Conservation (phyloP, 2,888 invertebrate genomes). For the Taenaris catops region DNA sequence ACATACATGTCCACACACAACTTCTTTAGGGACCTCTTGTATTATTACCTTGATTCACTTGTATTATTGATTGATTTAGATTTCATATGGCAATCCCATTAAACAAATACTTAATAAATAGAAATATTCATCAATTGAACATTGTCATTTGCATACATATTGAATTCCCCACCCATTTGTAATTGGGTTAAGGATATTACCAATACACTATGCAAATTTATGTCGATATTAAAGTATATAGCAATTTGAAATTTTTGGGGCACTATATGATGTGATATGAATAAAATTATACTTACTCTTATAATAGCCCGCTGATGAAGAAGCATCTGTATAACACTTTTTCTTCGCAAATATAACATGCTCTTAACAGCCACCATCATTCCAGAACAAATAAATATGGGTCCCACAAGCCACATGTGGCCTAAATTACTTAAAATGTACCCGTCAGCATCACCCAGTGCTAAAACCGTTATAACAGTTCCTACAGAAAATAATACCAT, state of each 20-base stretch:
- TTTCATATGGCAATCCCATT: no score
- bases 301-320: constrained; percentile 82
- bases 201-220: no score
- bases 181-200: constrained; percentile 25
- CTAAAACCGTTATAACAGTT: constrained; percentile 82
- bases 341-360: constrained; percentile 82
- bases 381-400: constrained; percentile 83
- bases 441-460: constrained; percentile 81
- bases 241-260: no score
- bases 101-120: no score
- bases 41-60: no score
- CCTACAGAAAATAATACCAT: constrained; percentile 82
- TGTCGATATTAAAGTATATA: no score
- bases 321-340: constrained; percentile 83
- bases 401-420: constrained; percentile 85
- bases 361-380: constrained; percentile 85
- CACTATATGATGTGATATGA: no score
- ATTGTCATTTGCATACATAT: constrained; percentile 15
- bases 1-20: no score
- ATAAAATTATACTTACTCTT: constrained; percentile 72
- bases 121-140: no score
- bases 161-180: no score
- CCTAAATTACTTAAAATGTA: constrained; percentile 81
- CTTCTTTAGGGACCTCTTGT: no score
- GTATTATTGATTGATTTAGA: no score